Percentiles rank a stretch among this genome's conserved stretches.
phyloP scores from a whole-genome alignment of 1,140 invertebrate genomes.

The Tetragonula clypearis region DNA sequence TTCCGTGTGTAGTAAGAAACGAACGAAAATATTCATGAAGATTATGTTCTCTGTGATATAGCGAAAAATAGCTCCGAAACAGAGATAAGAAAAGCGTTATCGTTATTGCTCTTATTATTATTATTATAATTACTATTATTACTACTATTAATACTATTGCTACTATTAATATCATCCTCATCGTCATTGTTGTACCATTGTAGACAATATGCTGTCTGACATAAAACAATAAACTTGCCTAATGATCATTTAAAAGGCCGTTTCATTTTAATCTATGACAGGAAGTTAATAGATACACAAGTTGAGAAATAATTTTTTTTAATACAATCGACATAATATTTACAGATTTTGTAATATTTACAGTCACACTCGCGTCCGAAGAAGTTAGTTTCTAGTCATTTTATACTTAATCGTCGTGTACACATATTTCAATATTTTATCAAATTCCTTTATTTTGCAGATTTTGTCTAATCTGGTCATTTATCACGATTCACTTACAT shows the following conservation, averaged over 20 bases:
- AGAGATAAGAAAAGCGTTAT: constrained; percentile 71
- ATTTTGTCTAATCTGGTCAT: not conserved
- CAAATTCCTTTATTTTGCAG: not conserved
- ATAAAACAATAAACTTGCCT: constrained; percentile 71
- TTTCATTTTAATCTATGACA: not conserved
- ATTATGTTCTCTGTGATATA: constrained; percentile 77
- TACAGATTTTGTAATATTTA: constrained; percentile 30
- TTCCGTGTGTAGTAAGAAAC: constrained; percentile 33
- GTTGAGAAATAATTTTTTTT: constrained; percentile 22
- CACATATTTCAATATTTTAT: not conserved
- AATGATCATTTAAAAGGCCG: constrained; percentile 57
- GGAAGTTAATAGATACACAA: not conserved
- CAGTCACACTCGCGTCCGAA: not conserved
- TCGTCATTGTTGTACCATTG: constrained; percentile 68
- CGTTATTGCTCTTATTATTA: constrained; percentile 65
- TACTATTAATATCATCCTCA: constrained; percentile 65
- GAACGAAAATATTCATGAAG: constrained; percentile 48
- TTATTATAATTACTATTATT: constrained; percentile 62
- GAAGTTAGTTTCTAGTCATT: not conserved
- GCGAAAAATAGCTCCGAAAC: constrained; percentile 71
- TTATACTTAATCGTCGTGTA: not conserved
- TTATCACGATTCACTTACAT: constrained; percentile 74
- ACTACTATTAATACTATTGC: constrained; percentile 64
- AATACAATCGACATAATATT: constrained; percentile 25
- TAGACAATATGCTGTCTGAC: constrained; percentile 67